Evolutionary conservation across 2,888 invertebrate genomes (phyloP), one percentile per base, ranked within the genome.

Genomic region (Leistus spinibarbis): DNA sequence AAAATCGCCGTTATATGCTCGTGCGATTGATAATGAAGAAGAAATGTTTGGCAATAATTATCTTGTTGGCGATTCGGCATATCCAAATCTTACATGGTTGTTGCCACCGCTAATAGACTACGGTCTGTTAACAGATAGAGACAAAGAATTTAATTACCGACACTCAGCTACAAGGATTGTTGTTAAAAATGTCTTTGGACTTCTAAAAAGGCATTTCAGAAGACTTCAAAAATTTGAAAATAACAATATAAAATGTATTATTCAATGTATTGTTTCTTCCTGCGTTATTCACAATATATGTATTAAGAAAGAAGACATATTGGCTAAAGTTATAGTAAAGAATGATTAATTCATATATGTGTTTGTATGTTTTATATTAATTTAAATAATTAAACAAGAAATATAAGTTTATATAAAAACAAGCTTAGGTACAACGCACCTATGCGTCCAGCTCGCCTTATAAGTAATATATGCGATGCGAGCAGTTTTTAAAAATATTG

Each of bases 71-170:
- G 80, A 81, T 76, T 77, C 78, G 27, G 81, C 81, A 3, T 82
- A 83, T 71, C 78, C 81, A 5, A 54, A 78, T 57, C 22, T 78
- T 4, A 16, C 65, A 3, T 76, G 74, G 77, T 23, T 82, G 17
- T 69, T 83, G 0, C 68, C 80, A n/a, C 82, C 81, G 13, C 82
- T 78, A 76, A 80, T 79, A 69, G 79, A 81, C 72, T 77, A 80
- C 68, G 81, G 80, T 3, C 69, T 77, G 72, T 72, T 83, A 9
- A 80, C 80, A 3, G 70, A 76, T 17, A 54, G 77, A 3, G 80
- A 83, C 77, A 76, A 17, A 60, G 70, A 76, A 0, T 82, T 80
- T 68, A 84, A 83, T 67, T 53, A 79, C n/a, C 72, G 78, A 10
- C 79, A 80, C 76, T 80, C 80, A 23, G 40, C 78, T 22, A 78